Evolutionary conservation across 1,140 invertebrate species (phyloP), one percentile per base, ranked within the genome.

Genomic region (Lepeophtheirus salmonis): DNA sequence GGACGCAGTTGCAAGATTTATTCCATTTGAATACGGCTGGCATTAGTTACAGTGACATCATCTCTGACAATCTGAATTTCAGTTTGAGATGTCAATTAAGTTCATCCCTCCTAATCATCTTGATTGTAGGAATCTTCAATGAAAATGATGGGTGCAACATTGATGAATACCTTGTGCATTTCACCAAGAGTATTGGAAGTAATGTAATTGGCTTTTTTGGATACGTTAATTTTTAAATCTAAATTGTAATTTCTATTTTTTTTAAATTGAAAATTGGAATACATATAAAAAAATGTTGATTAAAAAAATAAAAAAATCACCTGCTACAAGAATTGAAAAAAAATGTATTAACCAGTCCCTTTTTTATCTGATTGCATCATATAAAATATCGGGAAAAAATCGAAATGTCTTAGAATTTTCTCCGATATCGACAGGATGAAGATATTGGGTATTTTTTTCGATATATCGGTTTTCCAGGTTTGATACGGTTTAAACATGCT

Each of bases 51-150:
- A 58, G 91, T 91, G 68, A 98, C 79, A 76, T 99, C 95, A 72
- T 98, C 96, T 69, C 92, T 91, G 41, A 90, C 86, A 70, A 91
- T 87, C 75, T 90, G 72, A 53, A 96, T 94, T 1, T 73, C 71
- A 52, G 84, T 87, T 24, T 77, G 77, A 21, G 74, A 74, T 55
- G 86, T 94, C 26, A 96, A 76, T 62, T 79, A 79, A 17, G 79
- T 77, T 89, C 90, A 98, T 4, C 88, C 88, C 3, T 81, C 80
- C 92, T 91, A 98, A 70, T 95, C 85, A 73, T 97, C 92, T n/a
- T 41, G 30, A 63, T 82, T 80, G 69, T 80, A 82, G 13, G 77
- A 90, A 83, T 98, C 95, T 71, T 99, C 95, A 75, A 99, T 97
- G 4, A 90, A 96, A 1, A 91, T 83, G 67, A 99, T 88, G 2